phyloP scores from a whole-genome alignment of 2,797 vertebrate species.

The Phoeniculus purpureus region DNA sequence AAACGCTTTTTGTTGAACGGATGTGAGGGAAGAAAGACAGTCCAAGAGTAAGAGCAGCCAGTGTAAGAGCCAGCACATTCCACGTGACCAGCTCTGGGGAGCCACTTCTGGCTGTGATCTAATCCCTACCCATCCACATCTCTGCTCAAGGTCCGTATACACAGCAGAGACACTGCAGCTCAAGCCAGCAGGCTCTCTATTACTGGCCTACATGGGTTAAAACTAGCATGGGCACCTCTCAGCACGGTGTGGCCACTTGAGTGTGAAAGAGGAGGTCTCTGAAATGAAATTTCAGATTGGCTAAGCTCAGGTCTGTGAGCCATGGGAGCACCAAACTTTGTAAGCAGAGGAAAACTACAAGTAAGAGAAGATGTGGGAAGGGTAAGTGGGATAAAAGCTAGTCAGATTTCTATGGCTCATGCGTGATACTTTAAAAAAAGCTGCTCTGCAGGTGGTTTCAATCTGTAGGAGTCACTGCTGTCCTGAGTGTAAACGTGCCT shows the following conservation, averaged over 20 bases:
- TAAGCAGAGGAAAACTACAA: not conserved
- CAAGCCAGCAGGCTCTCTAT: not conserved
- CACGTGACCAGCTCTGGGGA: not conserved
- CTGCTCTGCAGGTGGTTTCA: not conserved
- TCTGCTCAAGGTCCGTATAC: accelerated
- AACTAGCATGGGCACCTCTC: not conserved
- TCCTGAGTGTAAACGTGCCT: not conserved
- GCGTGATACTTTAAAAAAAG: not conserved
- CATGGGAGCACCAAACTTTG: not conserved
- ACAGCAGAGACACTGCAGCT: not conserved
- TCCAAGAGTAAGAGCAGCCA: not conserved
- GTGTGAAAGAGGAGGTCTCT: not conserved
- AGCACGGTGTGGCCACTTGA: not conserved
- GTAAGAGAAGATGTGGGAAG: not conserved
- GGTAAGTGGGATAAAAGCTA: not conserved
- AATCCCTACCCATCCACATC: not conserved
- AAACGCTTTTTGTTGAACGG: not conserved
- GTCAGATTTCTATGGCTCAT: not conserved
- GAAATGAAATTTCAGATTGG: not conserved
- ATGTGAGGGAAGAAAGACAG: not conserved
- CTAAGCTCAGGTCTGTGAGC: not conserved
- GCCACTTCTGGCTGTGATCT: not conserved
- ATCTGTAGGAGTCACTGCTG: not conserved
- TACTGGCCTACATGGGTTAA: not conserved
- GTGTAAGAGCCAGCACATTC: not conserved